Evolutionary conservation across 2,113 vertebrate species (phyloP), one percentile per base, ranked within the genome.

Genomic region (Anseranas semipalmata): DNA sequence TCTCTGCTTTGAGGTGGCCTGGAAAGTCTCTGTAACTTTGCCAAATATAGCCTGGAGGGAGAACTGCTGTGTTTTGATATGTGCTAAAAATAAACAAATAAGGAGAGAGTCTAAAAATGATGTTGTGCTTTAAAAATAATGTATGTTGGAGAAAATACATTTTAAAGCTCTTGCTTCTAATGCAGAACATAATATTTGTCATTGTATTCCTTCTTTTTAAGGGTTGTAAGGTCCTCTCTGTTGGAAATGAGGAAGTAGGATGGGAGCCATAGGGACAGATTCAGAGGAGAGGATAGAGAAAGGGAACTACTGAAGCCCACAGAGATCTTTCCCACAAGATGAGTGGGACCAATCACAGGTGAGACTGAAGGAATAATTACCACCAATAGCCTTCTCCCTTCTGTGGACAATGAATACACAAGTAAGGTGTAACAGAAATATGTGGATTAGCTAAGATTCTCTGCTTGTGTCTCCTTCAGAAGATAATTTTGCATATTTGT

Each of bases 71-170:
- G 46, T 30, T 86, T 78, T 89, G 91, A 80, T 82, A 76, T 59
- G 52, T 74, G 68, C 87, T 96, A 94, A 94, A 91, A 91, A 60
- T 85, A 89, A 83, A 87, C 77, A 95, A 93, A 87, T 93, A 92
- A 87, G 6, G 4, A 84, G 48, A 46, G 45, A 25, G 35, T 87
- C 76, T 93, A 78, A 95, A 93, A 85, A 82, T 65, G 17, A 52
- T 32, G 24, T 65, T 82, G 75, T 94, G 24, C 37, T 80, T 97
- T 75, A 93, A 97, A 95, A 91, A 65, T 58, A 87, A 92, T 79
- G 74, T 15, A 59, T 67, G 17, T 78, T 33, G 53, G 25, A 60
- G 58, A 89, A 67, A 91, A 80, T 56, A 74, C 1, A 3, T 87
- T 88, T 95, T 72, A 72, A 96, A 85, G 15, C 19, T 72, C 19